These are phyloP conservation scores for Apis laboriosa DNA, from an alignment of 1,140 invertebrate species.

Conservation along the genomic window DNA sequence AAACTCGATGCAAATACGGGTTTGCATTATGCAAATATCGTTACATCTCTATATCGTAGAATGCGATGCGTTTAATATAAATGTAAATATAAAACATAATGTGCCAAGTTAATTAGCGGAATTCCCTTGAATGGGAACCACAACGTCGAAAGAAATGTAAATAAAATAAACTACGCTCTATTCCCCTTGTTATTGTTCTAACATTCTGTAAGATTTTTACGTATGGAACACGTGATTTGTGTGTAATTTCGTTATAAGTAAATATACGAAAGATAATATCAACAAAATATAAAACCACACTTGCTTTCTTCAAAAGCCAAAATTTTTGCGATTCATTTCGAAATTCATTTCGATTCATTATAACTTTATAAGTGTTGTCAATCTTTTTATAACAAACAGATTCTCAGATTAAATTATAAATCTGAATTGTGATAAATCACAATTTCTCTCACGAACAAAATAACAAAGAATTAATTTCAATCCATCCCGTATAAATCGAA, in stretches of 20 bases:
- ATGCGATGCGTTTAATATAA: constrained; percentile 27
- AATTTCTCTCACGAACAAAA: background rate
- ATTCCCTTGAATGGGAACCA: background rate
- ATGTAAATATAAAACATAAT: constrained; percentile 29
- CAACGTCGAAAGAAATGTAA: background rate
- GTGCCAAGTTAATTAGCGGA: constrained; percentile 8
- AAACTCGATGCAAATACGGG: constrained; percentile 27
- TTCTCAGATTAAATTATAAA: too few species aligned
- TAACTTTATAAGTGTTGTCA: too few species aligned
- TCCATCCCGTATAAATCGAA: background rate
- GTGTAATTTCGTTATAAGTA: background rate
- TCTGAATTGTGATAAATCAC: too few species aligned
- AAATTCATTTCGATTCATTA: too few species aligned
- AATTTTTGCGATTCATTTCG: too few species aligned
- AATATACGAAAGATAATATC: background rate
- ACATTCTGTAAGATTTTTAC: background rate
- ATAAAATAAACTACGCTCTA: background rate
- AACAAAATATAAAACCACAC: too few species aligned
- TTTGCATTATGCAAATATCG: constrained; percentile 31
- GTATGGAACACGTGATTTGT: background rate
- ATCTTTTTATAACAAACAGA: too few species aligned
- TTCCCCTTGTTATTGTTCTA: background rate
- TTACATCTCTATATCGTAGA: constrained; percentile 20
- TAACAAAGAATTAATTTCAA: too few species aligned
- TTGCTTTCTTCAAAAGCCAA: too few species aligned